Evolutionary conservation across 2,113 vertebrate species (phyloP), one percentile per base, ranked within the genome.

Genomic region (Genyomyrus donnyi): DNA sequence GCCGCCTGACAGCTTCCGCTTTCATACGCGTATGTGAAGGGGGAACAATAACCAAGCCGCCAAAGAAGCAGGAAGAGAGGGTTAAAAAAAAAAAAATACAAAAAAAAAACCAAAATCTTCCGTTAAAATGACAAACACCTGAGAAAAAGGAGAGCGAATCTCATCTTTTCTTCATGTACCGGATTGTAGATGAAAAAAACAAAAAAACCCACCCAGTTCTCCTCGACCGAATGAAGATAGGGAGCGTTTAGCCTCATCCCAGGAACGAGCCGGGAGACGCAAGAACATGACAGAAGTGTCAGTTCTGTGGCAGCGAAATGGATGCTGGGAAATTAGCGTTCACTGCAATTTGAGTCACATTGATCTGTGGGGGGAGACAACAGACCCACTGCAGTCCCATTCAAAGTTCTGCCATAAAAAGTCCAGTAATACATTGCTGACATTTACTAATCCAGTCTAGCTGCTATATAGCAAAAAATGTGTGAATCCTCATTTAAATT

Each of bases 401-500:
- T 58, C 35, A 85, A 89, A 53, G 46, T 56, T 83, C 50, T 15
- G n/a, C 7, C 17, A 58, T 62, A 74, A 85, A 56, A 58, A 85
- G 52, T 48, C 24, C 52, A 31, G 8, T 42, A 83, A 89, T n/a
- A 48, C 10, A 48, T 66, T 48, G 88, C 77, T 90, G 87, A 90
- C 88, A 89, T 93, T 93, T 93, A 93, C 94, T 95, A 94, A 94
- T 94, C 93, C 94, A 91, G 92, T 87, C 92, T 92, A 90, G 62
- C 91, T 31, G 93, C 94, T 93, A 91, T 94, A 92, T 94, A 93
- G 94, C 93, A 92, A 62, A 93, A 93, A 90, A 89, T 91, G 92
- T 70, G 92, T 94, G 94, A 95, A 94, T 93, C 94, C 95, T 95
- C 94, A 94, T 94, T 95, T 95, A 93, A 95, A 95, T 94, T 93